Conservation (phyloP, 2,888 invertebrate species). For the Lycophotia porphyrea region DNA sequence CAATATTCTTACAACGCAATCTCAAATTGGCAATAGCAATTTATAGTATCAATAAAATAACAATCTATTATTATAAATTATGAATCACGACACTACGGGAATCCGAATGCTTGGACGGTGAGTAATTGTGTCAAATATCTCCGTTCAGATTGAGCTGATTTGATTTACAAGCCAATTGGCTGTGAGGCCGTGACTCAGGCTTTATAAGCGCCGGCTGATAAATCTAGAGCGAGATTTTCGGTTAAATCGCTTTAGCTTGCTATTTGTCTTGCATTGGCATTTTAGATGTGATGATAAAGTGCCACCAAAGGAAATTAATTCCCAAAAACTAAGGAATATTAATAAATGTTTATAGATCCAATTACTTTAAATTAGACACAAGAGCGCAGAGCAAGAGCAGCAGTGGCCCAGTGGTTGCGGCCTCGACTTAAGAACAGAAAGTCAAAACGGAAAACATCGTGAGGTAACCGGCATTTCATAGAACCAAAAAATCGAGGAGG, state of each 20-base stretch:
- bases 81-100: conserved; percentile 50
- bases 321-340: background rate
- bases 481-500: too few relatives aligned
- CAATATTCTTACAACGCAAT: conserved; percentile 44
- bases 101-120: conserved; percentile 52
- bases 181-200: conserved; percentile 54
- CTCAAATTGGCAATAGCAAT: conserved; percentile 53
- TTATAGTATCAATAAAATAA: conserved; percentile 41
- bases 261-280: conserved; percentile 18
- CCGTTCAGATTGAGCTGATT: conserved; percentile 67
- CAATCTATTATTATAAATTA: conserved; percentile 47
- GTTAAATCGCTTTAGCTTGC: conserved; percentile 25
- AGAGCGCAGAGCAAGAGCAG: too few relatives aligned
- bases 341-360: too few relatives aligned
- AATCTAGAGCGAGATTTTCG: conserved; percentile 47
- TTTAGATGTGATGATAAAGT: background rate
- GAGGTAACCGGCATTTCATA: too few relatives aligned
- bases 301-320: background rate
- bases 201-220: conserved; percentile 31
- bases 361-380: too few relatives aligned
- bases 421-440: too few relatives aligned
- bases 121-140: conserved; percentile 71
- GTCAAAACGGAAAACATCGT: too few relatives aligned
- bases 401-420: too few relatives aligned
- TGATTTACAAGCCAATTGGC: conserved; percentile 65